Percentiles rank a stretch among this genome's conserved stretches.
These are phyloP conservation scores for Drosophila ercepeae DNA, from an alignment of 1,140 invertebrate species.

Conservation along the genomic window DNA sequence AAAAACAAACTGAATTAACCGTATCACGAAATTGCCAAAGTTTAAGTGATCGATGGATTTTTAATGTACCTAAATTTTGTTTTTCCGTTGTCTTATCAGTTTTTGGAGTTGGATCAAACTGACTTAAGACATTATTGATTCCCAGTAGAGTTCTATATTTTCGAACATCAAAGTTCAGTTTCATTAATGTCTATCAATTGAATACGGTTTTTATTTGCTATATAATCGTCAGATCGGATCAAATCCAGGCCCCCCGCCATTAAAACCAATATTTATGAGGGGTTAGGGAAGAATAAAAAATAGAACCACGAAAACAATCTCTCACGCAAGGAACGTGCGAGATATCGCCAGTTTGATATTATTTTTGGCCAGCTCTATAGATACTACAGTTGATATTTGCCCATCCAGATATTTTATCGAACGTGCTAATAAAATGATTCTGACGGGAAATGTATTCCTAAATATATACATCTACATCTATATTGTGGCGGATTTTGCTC, in stretches of 20 bases:
- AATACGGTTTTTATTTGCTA: slow-evolving; percentile 6
- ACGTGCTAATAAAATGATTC: slow-evolving; percentile 40
- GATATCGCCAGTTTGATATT: slow-evolving; percentile 38
- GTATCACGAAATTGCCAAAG: slow-evolving; percentile 19
- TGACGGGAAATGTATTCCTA: slow-evolving; percentile 17
- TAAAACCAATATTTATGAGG: slow-evolving; percentile 41
- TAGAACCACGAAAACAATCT: slow-evolving; percentile 23
- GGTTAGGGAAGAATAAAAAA: slow-evolving; percentile 16
- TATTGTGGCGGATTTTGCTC: background rate
- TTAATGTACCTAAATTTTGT: slow-evolving; percentile 7
- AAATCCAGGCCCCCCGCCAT: slow-evolving; percentile 14
- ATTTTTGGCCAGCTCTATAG: slow-evolving; percentile 55
- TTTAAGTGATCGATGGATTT: slow-evolving; percentile 36
- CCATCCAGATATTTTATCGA: slow-evolving; percentile 39
- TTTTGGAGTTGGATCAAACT: slow-evolving; percentile 15
- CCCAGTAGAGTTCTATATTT: background rate
- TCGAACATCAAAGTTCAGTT: slow-evolving; percentile 4
- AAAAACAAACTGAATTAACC: slow-evolving; percentile 10
- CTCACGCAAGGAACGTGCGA: slow-evolving; percentile 25
- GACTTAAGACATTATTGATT: background rate
- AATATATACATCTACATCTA: background rate
- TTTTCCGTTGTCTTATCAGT: slow-evolving; percentile 23
- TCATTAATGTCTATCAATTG: slow-evolving; percentile 1
- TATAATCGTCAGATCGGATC: slow-evolving; percentile 15
- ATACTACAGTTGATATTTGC: slow-evolving; percentile 10